Conservation (phyloP, 2,113 vertebrate genomes). For the Myotis davidii region DNA sequence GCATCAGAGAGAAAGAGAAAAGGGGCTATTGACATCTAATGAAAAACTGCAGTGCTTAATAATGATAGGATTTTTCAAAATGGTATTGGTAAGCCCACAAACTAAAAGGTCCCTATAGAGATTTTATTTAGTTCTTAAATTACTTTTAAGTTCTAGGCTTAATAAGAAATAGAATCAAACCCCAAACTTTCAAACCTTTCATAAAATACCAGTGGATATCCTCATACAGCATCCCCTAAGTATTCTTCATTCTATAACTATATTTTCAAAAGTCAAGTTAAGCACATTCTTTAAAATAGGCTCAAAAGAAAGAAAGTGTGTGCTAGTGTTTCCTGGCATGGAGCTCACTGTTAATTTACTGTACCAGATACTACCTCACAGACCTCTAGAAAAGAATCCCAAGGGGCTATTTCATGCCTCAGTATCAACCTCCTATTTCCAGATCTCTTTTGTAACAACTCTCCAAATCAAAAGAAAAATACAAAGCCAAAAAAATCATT, state of each 20-base stretch:
- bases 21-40: constrained; percentile 62
- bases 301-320: constrained; percentile 2
- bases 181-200: constrained; percentile 60
- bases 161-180: constrained; percentile 69
- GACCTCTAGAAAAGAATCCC: constrained; percentile 28
- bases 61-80: constrained; percentile 69
- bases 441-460: constrained; percentile 25
- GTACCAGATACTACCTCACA: neutral
- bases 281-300: constrained; percentile 44
- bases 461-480: constrained; percentile 51
- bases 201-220: constrained; percentile 63
- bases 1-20: constrained; percentile 53
- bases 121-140: constrained; percentile 65
- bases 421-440: neutral
- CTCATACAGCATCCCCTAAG: constrained; percentile 52
- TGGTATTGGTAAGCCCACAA: constrained; percentile 59
- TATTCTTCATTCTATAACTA: constrained; percentile 15
- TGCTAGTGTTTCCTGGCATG: neutral
- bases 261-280: constrained; percentile 52
- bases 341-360: constrained; percentile 3
- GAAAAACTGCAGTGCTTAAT: constrained; percentile 66
- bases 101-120: constrained; percentile 55
- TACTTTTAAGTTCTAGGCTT: constrained; percentile 66
- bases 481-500: neutral
- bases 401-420: neutral